A percentile compares a stretch with the other conserved stretches of the same genome.
These are phyloP conservation scores for Pegea sp. DNA, from an alignment of 23 tunicate genomes.

Conservation along the genomic window DNA sequence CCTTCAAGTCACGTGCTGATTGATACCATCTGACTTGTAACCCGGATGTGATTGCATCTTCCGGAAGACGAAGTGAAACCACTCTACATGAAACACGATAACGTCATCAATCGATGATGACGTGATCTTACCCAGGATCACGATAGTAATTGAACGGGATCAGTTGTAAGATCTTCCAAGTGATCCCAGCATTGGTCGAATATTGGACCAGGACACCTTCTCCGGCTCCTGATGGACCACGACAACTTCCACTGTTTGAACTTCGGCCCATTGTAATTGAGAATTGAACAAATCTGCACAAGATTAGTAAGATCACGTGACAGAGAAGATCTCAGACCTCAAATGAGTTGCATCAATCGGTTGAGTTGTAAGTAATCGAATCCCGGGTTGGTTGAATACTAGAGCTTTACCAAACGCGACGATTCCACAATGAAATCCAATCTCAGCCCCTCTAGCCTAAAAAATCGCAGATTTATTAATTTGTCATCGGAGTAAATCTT, in stretches of 20 bases:
- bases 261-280: conserved; percentile 36
- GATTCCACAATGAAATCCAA: conserved; percentile 63
- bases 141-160: conserved; percentile 11
- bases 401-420: conserved; percentile 56
- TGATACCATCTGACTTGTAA: conserved; percentile 54
- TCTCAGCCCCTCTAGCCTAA: conserved; percentile 16
- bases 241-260: conserved; percentile 37
- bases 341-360: conserved; percentile 33
- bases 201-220: conserved; percentile 67
- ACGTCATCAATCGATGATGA: neutral
- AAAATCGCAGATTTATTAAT: too few species aligned
- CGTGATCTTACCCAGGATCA: conserved; percentile 5
- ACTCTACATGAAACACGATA: conserved; percentile 10
- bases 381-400: conserved; percentile 19
- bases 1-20: conserved; percentile 3
- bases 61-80: conserved; percentile 22
- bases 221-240: conserved; percentile 15
- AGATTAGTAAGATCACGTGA: neutral
- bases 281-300: conserved; percentile 48
- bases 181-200: conserved; percentile 23
- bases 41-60: conserved; percentile 17
- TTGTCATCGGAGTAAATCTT: too few species aligned
- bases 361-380: conserved; percentile 17
- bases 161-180: conserved; percentile 27
- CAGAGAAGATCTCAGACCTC: conserved; percentile 8